These are phyloP conservation scores for Pherbina coryleti DNA, from an alignment of 2,888 invertebrate species.

Conservation along the genomic window DNA sequence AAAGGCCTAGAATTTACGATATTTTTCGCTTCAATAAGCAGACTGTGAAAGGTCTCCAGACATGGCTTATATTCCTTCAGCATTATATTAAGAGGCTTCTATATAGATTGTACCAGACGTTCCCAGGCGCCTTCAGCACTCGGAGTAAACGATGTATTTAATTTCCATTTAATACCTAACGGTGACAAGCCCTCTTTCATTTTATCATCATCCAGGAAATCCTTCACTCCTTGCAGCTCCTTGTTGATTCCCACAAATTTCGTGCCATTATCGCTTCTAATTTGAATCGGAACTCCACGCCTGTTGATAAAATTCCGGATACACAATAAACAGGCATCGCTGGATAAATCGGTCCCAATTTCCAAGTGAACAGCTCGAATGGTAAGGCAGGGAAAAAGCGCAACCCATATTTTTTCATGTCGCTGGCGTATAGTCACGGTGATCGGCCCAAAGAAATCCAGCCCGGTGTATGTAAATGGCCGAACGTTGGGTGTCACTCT, in stretches of 20 bases:
- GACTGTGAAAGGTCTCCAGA: too few species aligned
- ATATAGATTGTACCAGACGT: too few species aligned
- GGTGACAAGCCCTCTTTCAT: too few species aligned
- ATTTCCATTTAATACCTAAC: too few species aligned
- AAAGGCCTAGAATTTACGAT: too few species aligned
- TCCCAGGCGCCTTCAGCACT: too few species aligned
- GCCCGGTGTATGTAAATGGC: conserved; percentile 44
- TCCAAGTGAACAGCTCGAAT: conserved; percentile 35
- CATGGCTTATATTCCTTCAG: too few species aligned
- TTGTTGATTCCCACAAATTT: conserved; percentile 26
- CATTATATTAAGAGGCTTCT: too few species aligned
- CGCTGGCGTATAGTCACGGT: conserved; percentile 24
- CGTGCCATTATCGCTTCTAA: conserved; percentile 31
- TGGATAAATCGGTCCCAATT: conserved; percentile 12
- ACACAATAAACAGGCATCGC: not conserved
- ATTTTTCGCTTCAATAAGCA: too few species aligned
- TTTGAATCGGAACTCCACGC: conserved; percentile 11
- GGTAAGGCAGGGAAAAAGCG: conserved; percentile 27
- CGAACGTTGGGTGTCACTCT: conserved; percentile 33
- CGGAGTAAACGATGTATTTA: too few species aligned
- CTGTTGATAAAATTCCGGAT: conserved; percentile 22
- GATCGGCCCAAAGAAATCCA: conserved; percentile 46
- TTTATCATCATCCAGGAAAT: too few species aligned
- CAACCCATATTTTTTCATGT: conserved; percentile 36
- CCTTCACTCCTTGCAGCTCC: not conserved